Conservation (phyloP, 2,797 vertebrate genomes). For the Leptoclinus maculatus region DNA sequence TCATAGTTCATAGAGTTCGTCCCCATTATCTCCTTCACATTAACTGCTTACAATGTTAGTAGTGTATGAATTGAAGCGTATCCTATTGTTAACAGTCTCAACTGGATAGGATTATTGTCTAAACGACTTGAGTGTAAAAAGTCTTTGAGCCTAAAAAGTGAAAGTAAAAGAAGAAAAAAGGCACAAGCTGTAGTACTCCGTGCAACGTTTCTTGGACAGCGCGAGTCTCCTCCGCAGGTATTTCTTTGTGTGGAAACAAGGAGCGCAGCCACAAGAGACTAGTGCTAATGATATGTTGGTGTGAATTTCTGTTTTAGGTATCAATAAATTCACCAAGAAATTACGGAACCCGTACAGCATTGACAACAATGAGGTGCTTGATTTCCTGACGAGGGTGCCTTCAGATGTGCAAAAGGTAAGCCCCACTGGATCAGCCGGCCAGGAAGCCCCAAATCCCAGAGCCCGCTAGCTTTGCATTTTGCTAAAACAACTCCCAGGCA, state of each 20-base stretch:
- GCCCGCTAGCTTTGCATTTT: slow-evolving; percentile 64
- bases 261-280: slow-evolving; percentile 65
- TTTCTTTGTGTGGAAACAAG: slow-evolving; percentile 79
- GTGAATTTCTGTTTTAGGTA: slow-evolving; percentile 85
- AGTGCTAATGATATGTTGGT: slow-evolving; percentile 77
- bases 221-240: slow-evolving; percentile 49
- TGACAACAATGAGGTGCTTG: slow-evolving; percentile 95
- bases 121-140: neutral
- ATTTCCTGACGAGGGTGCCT: slow-evolving; percentile 97
- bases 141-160: slow-evolving; percentile 29
- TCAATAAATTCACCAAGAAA: slow-evolving; percentile 99
- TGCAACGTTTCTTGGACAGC: slow-evolving; percentile 53
- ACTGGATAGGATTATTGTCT: neutral
- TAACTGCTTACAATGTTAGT: neutral
- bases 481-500: slow-evolving; percentile 77
- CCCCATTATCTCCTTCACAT: neutral
- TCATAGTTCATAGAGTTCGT: neutral
- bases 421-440: slow-evolving; percentile 70
- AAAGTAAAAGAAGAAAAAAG: slow-evolving; percentile 48
- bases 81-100: neutral
- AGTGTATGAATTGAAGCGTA: neutral
- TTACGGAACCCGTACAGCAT: slow-evolving; percentile 96
- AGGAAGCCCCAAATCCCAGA: slow-evolving; percentile 77
- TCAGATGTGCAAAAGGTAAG: slow-evolving; percentile 98
- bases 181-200: slow-evolving; percentile 4